These are phyloP conservation scores for Neodiprion virginianus DNA, from an alignment of 1,140 invertebrate species.

Conservation along the genomic window DNA sequence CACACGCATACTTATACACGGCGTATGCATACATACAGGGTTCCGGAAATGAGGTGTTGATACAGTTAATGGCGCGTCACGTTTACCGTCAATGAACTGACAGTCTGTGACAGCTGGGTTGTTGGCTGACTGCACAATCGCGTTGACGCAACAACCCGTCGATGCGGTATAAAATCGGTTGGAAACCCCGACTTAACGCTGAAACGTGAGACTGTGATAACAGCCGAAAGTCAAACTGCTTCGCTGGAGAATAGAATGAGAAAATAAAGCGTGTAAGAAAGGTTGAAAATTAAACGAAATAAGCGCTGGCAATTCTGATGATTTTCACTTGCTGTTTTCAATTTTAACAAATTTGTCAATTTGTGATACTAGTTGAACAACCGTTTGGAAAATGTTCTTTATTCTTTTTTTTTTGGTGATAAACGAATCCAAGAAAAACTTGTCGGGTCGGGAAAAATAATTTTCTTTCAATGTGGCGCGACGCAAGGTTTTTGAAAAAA, in stretches of 20 bases:
- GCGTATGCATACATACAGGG: background rate
- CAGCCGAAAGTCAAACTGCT: background rate
- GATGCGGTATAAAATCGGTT: background rate
- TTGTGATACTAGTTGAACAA: too few species aligned
- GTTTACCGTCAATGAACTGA: conserved; percentile 29
- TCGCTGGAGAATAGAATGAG: background rate
- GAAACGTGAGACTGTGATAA: background rate
- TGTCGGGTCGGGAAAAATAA: too few species aligned
- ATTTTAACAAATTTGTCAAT: too few species aligned
- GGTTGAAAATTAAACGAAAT: too few species aligned
- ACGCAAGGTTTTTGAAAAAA: too few species aligned
- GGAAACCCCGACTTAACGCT: background rate
- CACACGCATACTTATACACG: too few species aligned
- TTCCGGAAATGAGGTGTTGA: conserved; percentile 33
- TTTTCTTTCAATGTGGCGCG: too few species aligned
- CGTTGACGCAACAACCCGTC: background rate
- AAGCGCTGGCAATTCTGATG: too few species aligned
- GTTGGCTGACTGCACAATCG: conserved; percentile 1
- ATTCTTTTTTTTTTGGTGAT: too few species aligned
- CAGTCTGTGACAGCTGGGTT: conserved; percentile 25
- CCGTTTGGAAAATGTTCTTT: too few species aligned
- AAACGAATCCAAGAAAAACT: too few species aligned
- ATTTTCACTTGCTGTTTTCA: too few species aligned
- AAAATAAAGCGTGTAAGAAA: background rate
- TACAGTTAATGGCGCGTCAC: conserved; percentile 34